Evolutionary conservation across 2,888 invertebrate genomes (phyloP), one percentile per base, ranked within the genome.

Genomic region (Lepidochitona cinerea): DNA sequence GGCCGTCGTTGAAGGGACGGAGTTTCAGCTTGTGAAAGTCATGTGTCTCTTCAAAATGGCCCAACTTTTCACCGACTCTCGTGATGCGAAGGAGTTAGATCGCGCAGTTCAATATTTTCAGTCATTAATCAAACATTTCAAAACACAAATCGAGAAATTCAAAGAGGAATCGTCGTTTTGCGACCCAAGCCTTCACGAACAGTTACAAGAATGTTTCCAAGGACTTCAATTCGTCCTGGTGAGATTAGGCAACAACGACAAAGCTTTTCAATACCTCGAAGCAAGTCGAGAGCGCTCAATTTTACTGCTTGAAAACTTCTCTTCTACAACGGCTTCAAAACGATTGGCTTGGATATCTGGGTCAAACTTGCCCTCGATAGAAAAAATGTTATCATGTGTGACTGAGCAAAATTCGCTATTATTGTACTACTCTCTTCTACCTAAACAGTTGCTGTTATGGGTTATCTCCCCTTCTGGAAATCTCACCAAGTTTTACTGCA

Each of bases 221-320:
- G 87, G 87, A 0, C 86, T 89, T 53, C 87, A 87, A 73, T 82
- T 78, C 37, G 85, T 89, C 5, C 79, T 86, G 14, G 77, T 82
- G 29, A 84, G 85, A 68, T 77, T 86, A 7, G 86, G 86, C 26
- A 81, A 83, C 71, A 86, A 86, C 41, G 84, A 87, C 18, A 85
- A 85, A 36, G 84, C 86, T 75, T 74, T 89, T 52, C 83, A 85
- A 73, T 88, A 83, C 78, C 85, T 89, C 1, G 89, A 89, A 70
- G 83, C 83, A 7, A 83, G 76, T 71, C 78, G 86, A 29, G 82
- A 81, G 35, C 78, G 84, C n/a, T 70, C 76, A 6, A 69, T 85
- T 37, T 81, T 84, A 7, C 79, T 82, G 71, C 76, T 84, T n/a
- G 81, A 81, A 37, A 84, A 83, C 36, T 59, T 14, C 29, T 26